A percentile compares a stretch with the other conserved stretches of the same genome.
Evolutionary conservation across 2,888 invertebrate genomes (phyloP).

Genomic region (Ennomos quercinarius): DNA sequence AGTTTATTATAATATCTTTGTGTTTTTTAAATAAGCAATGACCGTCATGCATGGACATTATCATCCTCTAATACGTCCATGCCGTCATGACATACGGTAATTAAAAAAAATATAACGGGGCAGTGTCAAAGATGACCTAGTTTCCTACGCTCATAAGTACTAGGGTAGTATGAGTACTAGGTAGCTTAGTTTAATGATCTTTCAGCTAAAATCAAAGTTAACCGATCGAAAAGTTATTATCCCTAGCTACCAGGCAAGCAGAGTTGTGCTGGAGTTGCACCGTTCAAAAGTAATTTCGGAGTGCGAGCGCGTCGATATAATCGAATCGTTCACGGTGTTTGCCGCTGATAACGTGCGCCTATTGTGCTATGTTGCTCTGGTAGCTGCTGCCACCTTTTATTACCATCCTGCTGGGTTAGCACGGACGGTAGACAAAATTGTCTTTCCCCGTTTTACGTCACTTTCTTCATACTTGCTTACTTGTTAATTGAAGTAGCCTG

Average conservation of each 20-base stretch:
- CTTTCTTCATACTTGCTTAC: no score
- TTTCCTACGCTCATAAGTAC: no score
- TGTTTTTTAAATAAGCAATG: no score
- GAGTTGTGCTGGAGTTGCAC: slow-evolving; percentile 62
- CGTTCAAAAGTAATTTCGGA: slow-evolving; percentile 80
- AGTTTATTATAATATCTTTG: no score
- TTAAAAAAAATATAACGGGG: no score
- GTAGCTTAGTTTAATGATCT: slow-evolving; percentile 18
- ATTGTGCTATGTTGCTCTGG: slow-evolving; percentile 64
- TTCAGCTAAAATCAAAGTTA: slow-evolving; percentile 38
- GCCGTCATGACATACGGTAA: no score
- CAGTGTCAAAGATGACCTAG: no score
- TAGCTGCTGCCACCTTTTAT: slow-evolving; percentile 47
- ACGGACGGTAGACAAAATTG: no score
- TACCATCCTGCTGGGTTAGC: slow-evolving; percentile 32
- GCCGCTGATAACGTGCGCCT: slow-evolving; percentile 70
- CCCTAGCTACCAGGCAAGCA: slow-evolving; percentile 58
- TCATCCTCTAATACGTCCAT: no score
- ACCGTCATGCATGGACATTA: no score
- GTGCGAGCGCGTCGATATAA: slow-evolving; percentile 82
- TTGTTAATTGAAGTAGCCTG: no score
- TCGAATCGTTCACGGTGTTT: slow-evolving; percentile 82
- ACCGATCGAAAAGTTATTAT: slow-evolving; percentile 41
- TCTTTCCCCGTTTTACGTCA: no score
- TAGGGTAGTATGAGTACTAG: not conserved